Conservation (phyloP, 2,888 invertebrate genomes). For the Acanthopleura granulata region DNA sequence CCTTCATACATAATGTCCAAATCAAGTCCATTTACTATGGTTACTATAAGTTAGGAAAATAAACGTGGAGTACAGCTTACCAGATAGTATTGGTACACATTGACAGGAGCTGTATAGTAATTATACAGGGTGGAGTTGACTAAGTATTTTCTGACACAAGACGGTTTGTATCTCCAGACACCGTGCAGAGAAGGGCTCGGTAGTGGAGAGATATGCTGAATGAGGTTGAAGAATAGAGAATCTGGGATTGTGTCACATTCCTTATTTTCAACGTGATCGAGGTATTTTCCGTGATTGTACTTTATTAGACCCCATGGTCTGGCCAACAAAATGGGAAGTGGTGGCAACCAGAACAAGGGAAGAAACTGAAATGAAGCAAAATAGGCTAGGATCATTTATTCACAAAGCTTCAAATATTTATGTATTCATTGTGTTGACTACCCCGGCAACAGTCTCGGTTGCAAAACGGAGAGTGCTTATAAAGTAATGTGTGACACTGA, state of each 20-base stretch:
- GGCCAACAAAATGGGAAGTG: conserved; percentile 8
- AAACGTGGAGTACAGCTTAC: neutral
- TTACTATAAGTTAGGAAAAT: neutral
- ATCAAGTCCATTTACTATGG: too few species aligned
- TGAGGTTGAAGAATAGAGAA: conserved; percentile 8
- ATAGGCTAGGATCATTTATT: too few species aligned
- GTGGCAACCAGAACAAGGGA: conserved; percentile 9
- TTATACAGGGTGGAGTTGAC: neutral
- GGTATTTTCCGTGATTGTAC: conserved; percentile 14
- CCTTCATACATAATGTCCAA: too few species aligned
- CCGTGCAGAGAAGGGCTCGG: neutral
- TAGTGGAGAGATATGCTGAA: conserved; percentile 1
- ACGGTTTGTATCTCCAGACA: neutral
- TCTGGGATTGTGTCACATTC: neutral
- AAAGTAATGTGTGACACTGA: too few species aligned
- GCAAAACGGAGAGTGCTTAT: too few species aligned
- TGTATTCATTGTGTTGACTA: too few species aligned
- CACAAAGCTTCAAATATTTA: too few species aligned
- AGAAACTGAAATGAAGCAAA: neutral
- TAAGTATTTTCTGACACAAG: neutral
- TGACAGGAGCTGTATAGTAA: conserved; percentile 15
- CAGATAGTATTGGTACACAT: conserved; percentile 3
- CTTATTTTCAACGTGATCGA: neutral
- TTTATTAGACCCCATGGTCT: neutral
- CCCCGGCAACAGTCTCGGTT: too few species aligned